Evolutionary conservation across 1,140 invertebrate genomes (phyloP).

Genomic region (Melipona quadrifasciata): DNA sequence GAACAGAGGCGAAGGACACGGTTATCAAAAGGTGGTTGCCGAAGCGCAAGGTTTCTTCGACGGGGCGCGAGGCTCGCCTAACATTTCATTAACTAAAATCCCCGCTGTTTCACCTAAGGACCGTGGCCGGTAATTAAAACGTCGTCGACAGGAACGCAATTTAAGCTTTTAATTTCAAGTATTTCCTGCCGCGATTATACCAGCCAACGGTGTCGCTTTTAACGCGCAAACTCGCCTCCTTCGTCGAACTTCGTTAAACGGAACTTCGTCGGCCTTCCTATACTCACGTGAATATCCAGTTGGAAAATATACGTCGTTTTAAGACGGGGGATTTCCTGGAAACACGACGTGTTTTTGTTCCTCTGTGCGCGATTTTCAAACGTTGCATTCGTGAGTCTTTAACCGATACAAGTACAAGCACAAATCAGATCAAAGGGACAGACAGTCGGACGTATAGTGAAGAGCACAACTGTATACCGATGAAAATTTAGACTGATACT

Average conservation of each 20-base stretch:
- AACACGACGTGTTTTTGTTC: no score
- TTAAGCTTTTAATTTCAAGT: slow-evolving; percentile 46
- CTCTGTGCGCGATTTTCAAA: no score
- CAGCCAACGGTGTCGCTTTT: background rate
- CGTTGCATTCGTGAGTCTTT: no score
- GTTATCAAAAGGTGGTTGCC: slow-evolving; percentile 13
- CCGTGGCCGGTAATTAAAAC: slow-evolving; percentile 39
- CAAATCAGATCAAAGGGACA: no score
- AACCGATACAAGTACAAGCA: background rate
- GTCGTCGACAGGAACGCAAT: slow-evolving; percentile 42
- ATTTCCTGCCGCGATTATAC: slow-evolving; percentile 2
- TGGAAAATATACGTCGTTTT: no score
- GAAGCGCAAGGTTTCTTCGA: slow-evolving; percentile 21
- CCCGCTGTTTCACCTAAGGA: slow-evolving; percentile 31
- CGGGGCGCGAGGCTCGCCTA: slow-evolving; percentile 2
- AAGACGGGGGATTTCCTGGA: no score
- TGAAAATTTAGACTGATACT: no score
- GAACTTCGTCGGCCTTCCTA: background rate
- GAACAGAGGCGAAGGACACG: no score
- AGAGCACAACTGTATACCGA: no score
- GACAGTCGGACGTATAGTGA: no score
- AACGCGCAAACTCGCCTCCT: slow-evolving; percentile 5
- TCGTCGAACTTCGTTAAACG: slow-evolving; percentile 13
- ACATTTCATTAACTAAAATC: slow-evolving; percentile 50
- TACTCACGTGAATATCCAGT: background rate